Evolutionary conservation across 2,797 vertebrate species (phyloP), one percentile per base, ranked within the genome.

Genomic region (Sebastes taczanowskii): DNA sequence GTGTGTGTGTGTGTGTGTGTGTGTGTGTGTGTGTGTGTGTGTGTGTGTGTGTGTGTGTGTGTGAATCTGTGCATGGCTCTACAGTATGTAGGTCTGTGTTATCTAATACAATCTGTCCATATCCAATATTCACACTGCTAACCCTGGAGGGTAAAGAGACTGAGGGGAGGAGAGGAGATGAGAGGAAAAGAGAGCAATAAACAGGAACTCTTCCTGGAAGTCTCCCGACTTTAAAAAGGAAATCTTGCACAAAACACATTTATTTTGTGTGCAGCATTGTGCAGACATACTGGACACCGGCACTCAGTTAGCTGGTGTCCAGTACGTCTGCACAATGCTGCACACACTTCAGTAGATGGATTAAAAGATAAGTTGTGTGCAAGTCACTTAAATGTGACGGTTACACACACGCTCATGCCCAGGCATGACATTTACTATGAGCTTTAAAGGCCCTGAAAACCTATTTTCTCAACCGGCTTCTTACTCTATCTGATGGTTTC

Each of bases 31-130:
- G 29, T 32, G 29, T 30, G 32, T 32, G 32, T 35, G 22, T 77
- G 65, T 80, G 74, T 65, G 61, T 71, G 35, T 65, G 23, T 46
- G 70, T 23, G 23, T 80, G 74, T 65, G 61, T 71, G 35, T 65
- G 23, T 46, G 70, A 56, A 74, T 87, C 18, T 80, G 70, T 91
- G 73, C 63, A 63, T 42, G 74, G 73, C 76, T 84, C 66, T 84
- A 16, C 62, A 42, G 23, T 42, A 89, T 92, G 83, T 91, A 88
- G 90, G 91, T 90, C 89, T 91, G 71, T 73, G 79, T 92, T 93
- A 88, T 92, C 87, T 91, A 92, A 92, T 90, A 23, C 94, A 93
- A 92, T 93, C 93, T 94, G 92, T 93, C 85, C 69, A 83, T 67
- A 90, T 93, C 74, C 91, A 92, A 93, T 92, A 94, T 93, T 92